A percentile compares a stretch with the other conserved stretches of the same genome.
phyloP scores from a whole-genome alignment of 2,888 invertebrate genomes.

The Aquatica leii region DNA sequence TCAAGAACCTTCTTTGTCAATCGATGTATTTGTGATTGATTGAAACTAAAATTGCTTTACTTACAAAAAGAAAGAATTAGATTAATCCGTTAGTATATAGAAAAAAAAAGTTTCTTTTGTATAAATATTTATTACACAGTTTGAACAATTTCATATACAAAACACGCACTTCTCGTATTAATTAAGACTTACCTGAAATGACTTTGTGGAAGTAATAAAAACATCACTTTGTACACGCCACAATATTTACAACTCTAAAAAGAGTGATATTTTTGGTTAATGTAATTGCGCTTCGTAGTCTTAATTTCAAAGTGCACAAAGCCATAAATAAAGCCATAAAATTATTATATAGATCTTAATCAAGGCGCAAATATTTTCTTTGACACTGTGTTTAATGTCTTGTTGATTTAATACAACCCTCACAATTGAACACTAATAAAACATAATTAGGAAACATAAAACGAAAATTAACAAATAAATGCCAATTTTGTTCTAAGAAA shows the following conservation, averaged over 20 bases:
- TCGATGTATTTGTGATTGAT: constrained; percentile 58
- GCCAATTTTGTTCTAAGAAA: constrained; percentile 3
- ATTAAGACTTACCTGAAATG: constrained; percentile 12
- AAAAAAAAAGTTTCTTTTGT: background rate
- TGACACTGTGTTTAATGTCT: constrained; percentile 15
- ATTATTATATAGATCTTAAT: constrained; percentile 23
- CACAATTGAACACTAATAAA: constrained; percentile 19
- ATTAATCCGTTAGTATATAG: background rate
- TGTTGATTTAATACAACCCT: constrained; percentile 18
- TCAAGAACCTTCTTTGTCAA: constrained; percentile 58
- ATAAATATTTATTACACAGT: no score
- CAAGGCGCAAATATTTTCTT: constrained; percentile 19
- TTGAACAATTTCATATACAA: background rate
- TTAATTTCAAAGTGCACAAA: constrained; percentile 16
- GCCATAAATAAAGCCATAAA: constrained; percentile 19
- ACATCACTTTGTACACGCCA: constrained; percentile 14
- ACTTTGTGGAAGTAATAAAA: constrained; percentile 15
- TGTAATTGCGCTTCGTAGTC: background rate
- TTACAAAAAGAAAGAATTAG: constrained; percentile 25
- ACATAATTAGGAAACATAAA: constrained; percentile 16
- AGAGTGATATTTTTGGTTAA: constrained; percentile 2
- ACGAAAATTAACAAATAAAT: constrained; percentile 13
- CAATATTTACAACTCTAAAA: constrained; percentile 14
- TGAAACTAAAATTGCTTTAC: constrained; percentile 58
- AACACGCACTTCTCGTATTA: constrained; percentile 23